A percentile compares a stretch with the other conserved stretches of the same genome.
Conservation (phyloP, 2,113 vertebrate genomes). For the Rhadina sibilatrix region DNA sequence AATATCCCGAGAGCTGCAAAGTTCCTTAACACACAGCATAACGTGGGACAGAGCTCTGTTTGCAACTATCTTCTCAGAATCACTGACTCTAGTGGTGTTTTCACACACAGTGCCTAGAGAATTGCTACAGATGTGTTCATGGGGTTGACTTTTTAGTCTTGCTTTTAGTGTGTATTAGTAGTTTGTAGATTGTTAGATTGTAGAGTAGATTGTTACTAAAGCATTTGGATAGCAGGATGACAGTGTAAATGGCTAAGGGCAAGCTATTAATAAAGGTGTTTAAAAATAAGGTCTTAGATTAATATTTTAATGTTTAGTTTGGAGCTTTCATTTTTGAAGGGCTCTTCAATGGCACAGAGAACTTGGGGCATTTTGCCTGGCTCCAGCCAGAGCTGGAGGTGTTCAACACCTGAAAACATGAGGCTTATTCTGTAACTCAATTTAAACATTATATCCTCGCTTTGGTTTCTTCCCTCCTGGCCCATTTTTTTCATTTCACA, state of each 20-base stretch:
- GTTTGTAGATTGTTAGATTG: too few species aligned
- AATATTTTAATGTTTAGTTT: background rate
- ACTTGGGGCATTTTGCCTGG: background rate
- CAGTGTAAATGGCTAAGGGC: background rate
- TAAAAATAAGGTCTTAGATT: background rate
- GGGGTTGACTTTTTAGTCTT: background rate
- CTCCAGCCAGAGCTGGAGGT: background rate
- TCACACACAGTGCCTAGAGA: background rate
- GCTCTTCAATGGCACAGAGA: background rate
- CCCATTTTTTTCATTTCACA: background rate
- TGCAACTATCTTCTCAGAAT: background rate
- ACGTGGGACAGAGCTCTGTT: background rate
- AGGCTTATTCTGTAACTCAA: background rate
- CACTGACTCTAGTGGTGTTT: background rate
- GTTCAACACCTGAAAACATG: background rate
- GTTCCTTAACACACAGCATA: background rate
- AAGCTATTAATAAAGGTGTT: background rate
- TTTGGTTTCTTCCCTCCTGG: background rate
- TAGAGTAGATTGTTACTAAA: background rate
- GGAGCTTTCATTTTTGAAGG: background rate
- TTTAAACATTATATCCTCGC: background rate
- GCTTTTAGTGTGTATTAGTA: background rate
- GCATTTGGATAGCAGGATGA: background rate
- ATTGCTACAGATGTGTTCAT: background rate
- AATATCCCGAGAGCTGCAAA: background rate